Conservation (phyloP, 2,113 vertebrate species). For the Cyanoderma ruficeps region DNA sequence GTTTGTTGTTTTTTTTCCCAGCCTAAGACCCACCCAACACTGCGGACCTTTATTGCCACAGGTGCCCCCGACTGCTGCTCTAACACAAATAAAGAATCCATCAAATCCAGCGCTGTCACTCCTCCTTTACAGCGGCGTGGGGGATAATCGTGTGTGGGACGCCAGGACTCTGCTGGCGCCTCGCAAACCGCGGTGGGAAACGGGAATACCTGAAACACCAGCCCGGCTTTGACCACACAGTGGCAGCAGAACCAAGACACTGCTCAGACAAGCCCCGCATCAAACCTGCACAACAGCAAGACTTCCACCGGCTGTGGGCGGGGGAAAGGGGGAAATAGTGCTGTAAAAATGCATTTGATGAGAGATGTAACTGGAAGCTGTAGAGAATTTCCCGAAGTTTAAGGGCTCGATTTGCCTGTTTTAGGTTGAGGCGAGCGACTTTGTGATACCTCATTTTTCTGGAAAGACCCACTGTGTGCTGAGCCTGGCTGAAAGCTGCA, state of each 20-base stretch:
- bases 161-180: background rate
- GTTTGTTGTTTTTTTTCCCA: background rate
- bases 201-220: background rate
- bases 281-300: background rate
- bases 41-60: background rate
- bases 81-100: background rate
- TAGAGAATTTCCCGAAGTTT: background rate
- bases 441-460: background rate
- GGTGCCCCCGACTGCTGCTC: background rate
- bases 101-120: background rate
- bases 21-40: background rate
- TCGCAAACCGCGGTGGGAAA: rapidly evolving
- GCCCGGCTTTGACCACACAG: conserved; percentile 52
- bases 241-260: conserved; percentile 68
- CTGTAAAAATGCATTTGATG: rapidly evolving
- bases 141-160: rapidly evolving
- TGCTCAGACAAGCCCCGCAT: background rate
- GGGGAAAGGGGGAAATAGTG: background rate
- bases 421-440: rapidly evolving
- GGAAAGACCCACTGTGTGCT: background rate
- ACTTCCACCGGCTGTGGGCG: background rate
- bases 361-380: rapidly evolving
- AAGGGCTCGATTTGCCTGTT: background rate
- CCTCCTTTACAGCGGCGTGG: rapidly evolving
- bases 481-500: background rate